Evolutionary conservation across 2,113 vertebrate genomes (phyloP), one percentile per base, ranked within the genome.

Genomic region (Orthonyx spaldingii): DNA sequence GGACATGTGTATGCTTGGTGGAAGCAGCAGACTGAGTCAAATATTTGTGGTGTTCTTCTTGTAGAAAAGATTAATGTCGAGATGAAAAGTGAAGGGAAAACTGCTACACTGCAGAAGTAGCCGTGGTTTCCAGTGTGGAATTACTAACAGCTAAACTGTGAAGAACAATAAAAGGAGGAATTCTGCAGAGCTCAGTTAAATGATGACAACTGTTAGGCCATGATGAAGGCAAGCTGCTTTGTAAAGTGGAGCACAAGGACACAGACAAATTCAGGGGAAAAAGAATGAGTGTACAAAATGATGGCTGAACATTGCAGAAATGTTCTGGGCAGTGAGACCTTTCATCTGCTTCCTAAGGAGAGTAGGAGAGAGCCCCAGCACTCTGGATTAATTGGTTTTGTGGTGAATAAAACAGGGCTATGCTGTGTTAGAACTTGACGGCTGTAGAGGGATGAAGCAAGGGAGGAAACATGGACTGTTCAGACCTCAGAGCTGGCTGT

Each of bases 21-120:
- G 84, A 87, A 95, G 75, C 66, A 77, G 57, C 53, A 80, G 75
- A 77, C 81, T 49, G 52, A 93, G 50, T 89, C 55, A 80, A 96
- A 89, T 83, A 74, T 88, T 87, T 90, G 77, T 90, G 68, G 46
- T 52, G 41, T 42, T 85, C 66, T 68, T 89, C 52, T 55, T 44
- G 33, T 66, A 83, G 74, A 53, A 87, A 93, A 96, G 28, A 66
- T 84, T 87, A 42, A 63, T 65, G 80, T 57, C 4, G 14, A 70
- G 50, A 66, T 27, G 8, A 90, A 81, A 88, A 88, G 32, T 32
- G 35, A 70, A 76, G 61, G 39, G 85, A 91, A 80, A 91, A 74
- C 12, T 55, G 27, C 17, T 52, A 13, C 0, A 1, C 37, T 77
- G 64, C 21, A n/a, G 63, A 84, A 92, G 46, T 69, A 76, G 61